Conservation (phyloP, 2,113 vertebrate species). For the Hypomesus transpacificus region DNA sequence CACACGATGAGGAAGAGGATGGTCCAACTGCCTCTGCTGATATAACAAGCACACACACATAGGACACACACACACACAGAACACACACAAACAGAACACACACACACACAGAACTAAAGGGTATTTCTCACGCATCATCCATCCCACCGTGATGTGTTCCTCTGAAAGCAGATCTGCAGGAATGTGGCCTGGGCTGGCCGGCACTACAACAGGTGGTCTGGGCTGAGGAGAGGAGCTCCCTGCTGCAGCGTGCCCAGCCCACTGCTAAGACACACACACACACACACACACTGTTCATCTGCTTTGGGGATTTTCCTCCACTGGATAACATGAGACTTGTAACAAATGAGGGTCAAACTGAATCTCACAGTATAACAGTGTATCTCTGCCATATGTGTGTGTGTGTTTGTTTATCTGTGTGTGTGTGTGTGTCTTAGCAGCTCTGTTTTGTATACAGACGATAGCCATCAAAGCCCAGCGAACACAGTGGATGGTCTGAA, state of each 20-base stretch:
- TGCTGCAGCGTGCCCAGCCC: too few species aligned
- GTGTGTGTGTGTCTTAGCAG: background rate
- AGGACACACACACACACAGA: too few species aligned
- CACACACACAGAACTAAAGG: background rate
- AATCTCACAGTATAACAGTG: background rate
- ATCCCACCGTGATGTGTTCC: background rate
- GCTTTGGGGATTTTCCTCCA: background rate
- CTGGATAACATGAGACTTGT: background rate
- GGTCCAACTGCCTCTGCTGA: too few species aligned
- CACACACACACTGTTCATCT: background rate
- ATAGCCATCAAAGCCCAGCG: background rate
- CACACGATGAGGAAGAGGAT: too few species aligned
- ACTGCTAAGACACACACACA: background rate
- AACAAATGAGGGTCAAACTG: constrained; percentile 2
- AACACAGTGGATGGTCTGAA: background rate
- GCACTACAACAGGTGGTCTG: too few species aligned
- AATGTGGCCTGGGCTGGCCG: background rate
- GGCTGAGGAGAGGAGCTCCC: too few species aligned
- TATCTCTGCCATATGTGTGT: background rate
- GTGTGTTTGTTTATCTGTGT: background rate
- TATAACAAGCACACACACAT: too few species aligned
- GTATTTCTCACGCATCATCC: background rate
- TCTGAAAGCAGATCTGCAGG: background rate
- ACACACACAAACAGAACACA: too few species aligned
- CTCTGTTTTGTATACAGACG: constrained; percentile 15